These are phyloP conservation scores for Tenthredo livida DNA, from an alignment of 2,888 invertebrate species.

Conservation along the genomic window DNA sequence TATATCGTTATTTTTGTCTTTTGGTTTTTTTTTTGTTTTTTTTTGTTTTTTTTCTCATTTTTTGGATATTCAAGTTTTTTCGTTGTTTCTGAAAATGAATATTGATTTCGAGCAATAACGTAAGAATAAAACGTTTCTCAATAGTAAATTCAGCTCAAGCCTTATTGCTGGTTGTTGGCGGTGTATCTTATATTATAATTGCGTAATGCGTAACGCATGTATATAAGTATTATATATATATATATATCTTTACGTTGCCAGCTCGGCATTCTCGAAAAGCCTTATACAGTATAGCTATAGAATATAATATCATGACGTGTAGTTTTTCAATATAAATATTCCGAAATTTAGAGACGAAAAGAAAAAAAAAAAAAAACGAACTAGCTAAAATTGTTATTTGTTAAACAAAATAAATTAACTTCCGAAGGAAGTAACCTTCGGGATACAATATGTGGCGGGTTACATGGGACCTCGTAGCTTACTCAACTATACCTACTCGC, in stretches of 20 bases:
- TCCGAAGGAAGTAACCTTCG: not conserved
- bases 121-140: conserved; percentile 2
- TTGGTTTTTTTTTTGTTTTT: not conserved
- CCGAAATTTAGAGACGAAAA: not conserved
- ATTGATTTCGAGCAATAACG: not conserved
- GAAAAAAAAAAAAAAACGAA: not conserved
- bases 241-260: not conserved
- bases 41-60: not conserved
- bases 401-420: not conserved
- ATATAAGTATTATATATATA: not conserved
- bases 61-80: too few species aligned
- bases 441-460: not conserved
- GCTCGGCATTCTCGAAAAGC: not conserved
- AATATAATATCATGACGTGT: not conserved
- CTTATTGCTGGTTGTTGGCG: not conserved
- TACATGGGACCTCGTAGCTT: not conserved
- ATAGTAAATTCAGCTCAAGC: not conserved
- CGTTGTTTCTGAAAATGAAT: not conserved
- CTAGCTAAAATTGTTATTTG: too few species aligned
- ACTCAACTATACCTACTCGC: not conserved
- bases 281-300: not conserved
- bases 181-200: not conserved
- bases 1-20: not conserved
- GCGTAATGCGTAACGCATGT: not conserved
- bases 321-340: not conserved